Conservation (phyloP, 1,140 invertebrate species). For the Drosophila asahinai region DNA sequence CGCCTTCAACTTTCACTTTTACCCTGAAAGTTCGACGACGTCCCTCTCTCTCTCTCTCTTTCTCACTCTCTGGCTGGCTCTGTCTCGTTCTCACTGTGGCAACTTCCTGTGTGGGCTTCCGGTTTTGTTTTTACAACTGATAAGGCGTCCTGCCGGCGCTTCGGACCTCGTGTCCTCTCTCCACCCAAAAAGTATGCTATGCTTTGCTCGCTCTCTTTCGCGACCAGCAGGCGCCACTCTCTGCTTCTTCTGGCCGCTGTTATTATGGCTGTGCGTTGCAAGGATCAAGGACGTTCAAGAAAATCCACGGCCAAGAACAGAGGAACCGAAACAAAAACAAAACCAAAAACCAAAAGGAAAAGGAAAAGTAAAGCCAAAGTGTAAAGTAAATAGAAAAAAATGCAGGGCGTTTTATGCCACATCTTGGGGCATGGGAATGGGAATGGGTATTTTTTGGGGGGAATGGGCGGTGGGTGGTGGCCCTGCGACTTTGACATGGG, state of each 20-base stretch:
- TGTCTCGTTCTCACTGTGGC: constrained; percentile 35
- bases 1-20: constrained; percentile 77
- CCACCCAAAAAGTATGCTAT: constrained; percentile 71
- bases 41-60: constrained; percentile 10
- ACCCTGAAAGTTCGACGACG: constrained; percentile 80
- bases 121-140: constrained; percentile 83
- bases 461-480: constrained; percentile 11
- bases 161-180: constrained; percentile 5
- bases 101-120: constrained; percentile 81
- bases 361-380: constrained; percentile 28
- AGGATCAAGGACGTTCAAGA: constrained; percentile 84
- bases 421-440: neutral
- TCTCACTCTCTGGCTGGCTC: constrained; percentile 3
- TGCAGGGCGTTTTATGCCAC: constrained; percentile 71
- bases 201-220: constrained; percentile 36
- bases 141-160: constrained; percentile 73
- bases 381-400: constrained; percentile 66
- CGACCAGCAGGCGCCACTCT: constrained; percentile 73
- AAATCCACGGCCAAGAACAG: constrained; percentile 56
- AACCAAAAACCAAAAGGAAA: constrained; percentile 62
- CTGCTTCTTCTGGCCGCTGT: constrained; percentile 39
- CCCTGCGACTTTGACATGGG: constrained; percentile 71
- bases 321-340: constrained; percentile 36
- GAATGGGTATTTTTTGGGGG: constrained; percentile 8
- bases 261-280: constrained; percentile 78